Evolutionary conservation across 2,888 invertebrate species (phyloP).

Genomic region (Athetis lepigone): DNA sequence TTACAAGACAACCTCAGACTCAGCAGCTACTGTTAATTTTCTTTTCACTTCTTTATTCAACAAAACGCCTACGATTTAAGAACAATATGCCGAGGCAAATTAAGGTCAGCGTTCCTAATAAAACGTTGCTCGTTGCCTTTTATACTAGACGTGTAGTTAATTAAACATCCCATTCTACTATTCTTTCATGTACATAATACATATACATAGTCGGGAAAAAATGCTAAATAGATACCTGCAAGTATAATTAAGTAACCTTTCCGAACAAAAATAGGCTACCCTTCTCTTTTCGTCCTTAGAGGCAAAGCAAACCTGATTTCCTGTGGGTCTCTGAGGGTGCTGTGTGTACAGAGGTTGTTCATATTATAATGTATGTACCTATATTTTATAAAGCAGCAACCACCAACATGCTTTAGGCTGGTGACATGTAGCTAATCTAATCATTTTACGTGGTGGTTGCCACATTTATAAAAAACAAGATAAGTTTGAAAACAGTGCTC

Average conservation of each 20-base stretch:
- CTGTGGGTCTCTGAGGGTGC: conserved; percentile 6
- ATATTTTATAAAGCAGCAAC: too few species aligned
- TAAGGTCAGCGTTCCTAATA: conserved; percentile 42
- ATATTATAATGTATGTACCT: too few species aligned
- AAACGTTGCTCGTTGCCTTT: conserved; percentile 54
- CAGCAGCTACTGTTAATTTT: neutral
- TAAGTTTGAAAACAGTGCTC: too few species aligned
- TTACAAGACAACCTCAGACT: neutral
- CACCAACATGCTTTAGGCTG: neutral
- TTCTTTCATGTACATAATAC: conserved; percentile 19
- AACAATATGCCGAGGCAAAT: conserved; percentile 33
- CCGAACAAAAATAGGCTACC: conserved; percentile 28
- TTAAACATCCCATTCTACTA: conserved; percentile 60
- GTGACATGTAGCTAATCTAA: neutral
- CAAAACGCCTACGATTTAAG: conserved; percentile 31
- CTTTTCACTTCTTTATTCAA: conserved; percentile 7
- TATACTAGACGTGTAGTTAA: conserved; percentile 55
- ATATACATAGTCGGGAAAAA: conserved; percentile 22
- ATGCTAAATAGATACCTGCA: conserved; percentile 43
- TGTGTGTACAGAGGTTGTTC: neutral
- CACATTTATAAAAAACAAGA: neutral
- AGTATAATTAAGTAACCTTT: conserved; percentile 46
- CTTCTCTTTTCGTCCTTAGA: conserved; percentile 14
- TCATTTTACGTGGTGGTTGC: too few species aligned
- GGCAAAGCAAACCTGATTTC: conserved; percentile 31